Base-by-base conservation (phyloP, 2,113 vertebrate genomes). In the Motacilla alba region DNA sequence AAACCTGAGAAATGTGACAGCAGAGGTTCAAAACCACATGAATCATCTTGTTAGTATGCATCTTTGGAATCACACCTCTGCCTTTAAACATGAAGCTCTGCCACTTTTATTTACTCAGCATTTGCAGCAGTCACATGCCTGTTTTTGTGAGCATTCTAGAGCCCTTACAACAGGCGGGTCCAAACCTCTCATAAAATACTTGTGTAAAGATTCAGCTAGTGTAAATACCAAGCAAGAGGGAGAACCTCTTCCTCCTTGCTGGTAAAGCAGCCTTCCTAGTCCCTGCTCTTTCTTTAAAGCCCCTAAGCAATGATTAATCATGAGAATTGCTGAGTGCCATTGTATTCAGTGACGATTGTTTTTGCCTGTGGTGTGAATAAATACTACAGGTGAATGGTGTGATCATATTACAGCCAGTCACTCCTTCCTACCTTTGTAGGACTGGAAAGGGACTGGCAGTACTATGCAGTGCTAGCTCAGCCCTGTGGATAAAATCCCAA, bases 1-100 rank as follows among this genome's bases (percentile, higher is more conserved):
- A 79, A 91, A 59, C 27, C 11, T 78, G 69, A 84, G 33, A 82
- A 74, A 55, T 7, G 7, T 55, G 43, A 72, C 41, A 67, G 33
- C 37, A 39, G 37, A 70, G 20, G 15, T 87, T 21, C 58, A 76
- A 89, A 96, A 44, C 24, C 17, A 33, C 33, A 76, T 15, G 19
- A 86, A 79, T 37, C 11, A 15, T 77, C 10, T 3, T 31, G 19
- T 88, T 88, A 55, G 50, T 17, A 76, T 1, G 0, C 21, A 33
- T 30, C 41, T 89, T 94, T 83, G 56, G 53, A 93, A 84, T 78
- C 12, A 22, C 12, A 82, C 53, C 56, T 90, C 59, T 76, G 59
- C 53, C 63, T 80, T 87, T 56, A 59, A 74, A 62, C 15, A 55
- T 39, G 63, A 73, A 74, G 12, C 1, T 8, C 13, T 10, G 9